These are phyloP conservation scores for Papilio elwesi DNA, from an alignment of 2,888 invertebrate genomes.

Conservation along the genomic window DNA sequence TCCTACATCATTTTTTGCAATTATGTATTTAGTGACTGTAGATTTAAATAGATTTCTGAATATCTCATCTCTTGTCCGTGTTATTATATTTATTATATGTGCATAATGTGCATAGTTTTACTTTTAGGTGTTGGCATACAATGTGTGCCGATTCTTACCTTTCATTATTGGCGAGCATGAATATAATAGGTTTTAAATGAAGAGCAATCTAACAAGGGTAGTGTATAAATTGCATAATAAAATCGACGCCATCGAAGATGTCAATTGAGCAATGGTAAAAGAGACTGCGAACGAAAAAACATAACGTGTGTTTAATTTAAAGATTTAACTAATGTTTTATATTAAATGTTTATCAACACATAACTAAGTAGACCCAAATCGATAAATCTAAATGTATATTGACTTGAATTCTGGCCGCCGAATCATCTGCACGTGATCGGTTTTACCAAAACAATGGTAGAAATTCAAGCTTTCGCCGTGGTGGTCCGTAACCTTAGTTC, in stretches of 20 bases:
- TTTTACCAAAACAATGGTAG: too few relatives aligned
- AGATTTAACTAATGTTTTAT: too few relatives aligned
- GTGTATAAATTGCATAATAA: neutral
- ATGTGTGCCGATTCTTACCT: too few relatives aligned
- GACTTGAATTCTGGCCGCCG: too few relatives aligned
- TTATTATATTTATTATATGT: slow-evolving; percentile 32
- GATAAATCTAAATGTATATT: too few relatives aligned
- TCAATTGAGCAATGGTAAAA: too few relatives aligned
- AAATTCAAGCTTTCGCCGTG: too few relatives aligned
- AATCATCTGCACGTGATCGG: too few relatives aligned
- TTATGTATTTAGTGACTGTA: neutral
- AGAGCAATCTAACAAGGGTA: neutral
- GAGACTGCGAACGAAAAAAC: neutral
- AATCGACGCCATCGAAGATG: too few relatives aligned
- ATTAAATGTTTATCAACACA: too few relatives aligned
- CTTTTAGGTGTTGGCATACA: neutral
- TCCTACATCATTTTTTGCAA: slow-evolving; percentile 6
- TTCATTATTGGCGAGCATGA: neutral
- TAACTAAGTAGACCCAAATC: too few relatives aligned
- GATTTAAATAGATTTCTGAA: slow-evolving; percentile 12
- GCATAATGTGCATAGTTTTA: slow-evolving; percentile 29
- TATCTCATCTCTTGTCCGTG: slow-evolving; percentile 17
- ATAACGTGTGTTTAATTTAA: neutral
- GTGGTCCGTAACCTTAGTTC: too few relatives aligned
- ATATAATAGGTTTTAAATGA: neutral